These are phyloP conservation scores for Suncus etruscus DNA, from an alignment of 2,113 vertebrate species.

Conservation along the genomic window DNA sequence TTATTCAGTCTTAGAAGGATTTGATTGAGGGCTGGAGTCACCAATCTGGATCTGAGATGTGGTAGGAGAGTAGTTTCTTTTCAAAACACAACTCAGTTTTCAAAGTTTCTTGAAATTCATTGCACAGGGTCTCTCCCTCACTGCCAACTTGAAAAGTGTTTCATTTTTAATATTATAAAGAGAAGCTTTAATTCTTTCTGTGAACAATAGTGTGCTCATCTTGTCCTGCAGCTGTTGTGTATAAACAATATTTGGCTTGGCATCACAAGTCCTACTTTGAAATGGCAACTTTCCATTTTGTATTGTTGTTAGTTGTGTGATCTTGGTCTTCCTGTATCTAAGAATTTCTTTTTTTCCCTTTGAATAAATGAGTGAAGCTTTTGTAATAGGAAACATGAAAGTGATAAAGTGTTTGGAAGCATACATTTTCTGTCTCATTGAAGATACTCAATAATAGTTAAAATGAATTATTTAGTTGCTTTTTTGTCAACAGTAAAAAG, in stretches of 20 bases:
- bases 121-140: too few relatives aligned
- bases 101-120: too few relatives aligned
- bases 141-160: not conserved
- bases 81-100: too few relatives aligned
- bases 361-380: conserved; percentile 41
- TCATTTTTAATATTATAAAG: not conserved
- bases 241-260: conserved; percentile 43
- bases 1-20: too few relatives aligned
- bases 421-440: conserved; percentile 9
- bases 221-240: not conserved
- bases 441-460: not conserved
- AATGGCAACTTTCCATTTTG: not conserved
- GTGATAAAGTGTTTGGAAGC: not conserved
- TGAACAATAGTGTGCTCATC: not conserved
- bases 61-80: too few relatives aligned
- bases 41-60: too few relatives aligned
- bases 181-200: not conserved
- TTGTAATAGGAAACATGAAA: not conserved
- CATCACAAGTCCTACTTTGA: conserved; percentile 37
- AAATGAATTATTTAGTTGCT: conserved; percentile 10
- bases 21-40: too few relatives aligned
- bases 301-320: not conserved
- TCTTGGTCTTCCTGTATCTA: not conserved
- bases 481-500: conserved; percentile 35
- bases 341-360: conserved; percentile 2